Base-by-base conservation (phyloP, 2,888 invertebrate species). In the Leucophenga maculata region DNA sequence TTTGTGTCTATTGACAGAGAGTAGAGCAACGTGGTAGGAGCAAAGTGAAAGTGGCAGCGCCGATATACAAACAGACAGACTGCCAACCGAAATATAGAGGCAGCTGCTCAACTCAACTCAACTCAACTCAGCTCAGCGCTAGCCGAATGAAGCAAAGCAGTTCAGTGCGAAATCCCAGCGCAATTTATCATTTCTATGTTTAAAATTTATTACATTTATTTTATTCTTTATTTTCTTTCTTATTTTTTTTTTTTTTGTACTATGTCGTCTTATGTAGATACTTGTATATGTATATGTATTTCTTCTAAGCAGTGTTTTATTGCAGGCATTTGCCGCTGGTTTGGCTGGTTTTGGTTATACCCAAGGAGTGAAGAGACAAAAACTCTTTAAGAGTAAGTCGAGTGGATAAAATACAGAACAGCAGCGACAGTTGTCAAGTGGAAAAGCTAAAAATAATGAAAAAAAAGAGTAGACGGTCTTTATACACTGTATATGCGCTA, bases 131-230 rank as follows among this genome's bases (percentile, higher is more conserved):
- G n/a, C n/a, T n/a, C 18, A 26, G 8, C 20, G 57, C 22, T n/a
- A 68, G 60, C 60, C 16, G 16, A 50, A 18, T 50, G 16, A 18
- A 50, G 11, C 46, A 64, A 64, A 64, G 44, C 16, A 22, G 44
- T 75, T 44, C 20, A 18, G 72, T 75, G 74, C 72, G 73, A 74
- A 80, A 74, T 82, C 83, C 83, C 83, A 75, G 72, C 82, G 80
- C 82, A 82, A 82, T 82, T 82, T 83, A 82, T 82, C 82, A 82
- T 82, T 78, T 83, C 80, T 80, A 80, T 80, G 80, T 80, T 82
- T 79, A 75, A 81, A 83, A 83, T 81, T 83, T 81, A 81, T 81
- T 82, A 79, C 80, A 83, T 81, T 81, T 82, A 79, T 82, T 81
- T 79, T 75, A 78, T 77, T 77, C n/a, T 78, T 78, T 75, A 75